Base-by-base conservation (phyloP, 1,140 invertebrate species). In the Lepidotrigona ventralis region DNA sequence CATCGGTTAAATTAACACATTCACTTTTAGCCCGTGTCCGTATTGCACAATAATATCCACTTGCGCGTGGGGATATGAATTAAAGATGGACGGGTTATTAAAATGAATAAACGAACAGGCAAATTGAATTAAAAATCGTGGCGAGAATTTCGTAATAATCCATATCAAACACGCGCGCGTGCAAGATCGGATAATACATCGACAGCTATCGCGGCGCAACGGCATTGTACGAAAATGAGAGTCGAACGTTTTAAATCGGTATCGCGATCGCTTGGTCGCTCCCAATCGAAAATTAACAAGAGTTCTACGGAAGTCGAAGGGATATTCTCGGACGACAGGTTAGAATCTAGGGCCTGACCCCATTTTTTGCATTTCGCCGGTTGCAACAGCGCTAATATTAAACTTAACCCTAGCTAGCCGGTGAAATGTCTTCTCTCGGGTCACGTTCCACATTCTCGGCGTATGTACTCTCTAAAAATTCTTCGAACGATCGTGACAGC, bases 271-370 rank as follows among this genome's bases (percentile, higher is more conserved):
- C 21, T 60, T n/a, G 58, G 11, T 14, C 39, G 1, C 58, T 1
- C 15, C 19, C 6, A 8, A 66, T 29, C 8, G 29, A 29, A 66
- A 68, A 68, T 68, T 68, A 21, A 26, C 21, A 8, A 33, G 23
- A 4, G 9, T 21, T 11, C 1, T 1, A 8, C 21, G 11, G 21
- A 26, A 26, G 11, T 26, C 4, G 1, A 29, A 14, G 21, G 19
- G 53, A 21, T 73, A 73, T 73, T 26, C 12, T 29, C 1, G 5
- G 53, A 12, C 4, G 19, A 4, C 21, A 39, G 9, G 53, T 29
- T 29, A 56, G 39, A 64, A 23, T 77, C 51, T 66, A 77, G 60
- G 39, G 46, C 14, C 14, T 26, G 75, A 77, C 63, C 75, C 60
- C 53, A 39, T 39, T 4, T 64, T 66, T 76, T 39, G 11, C 46